Evolutionary conservation across 1,140 invertebrate species (phyloP).

Genomic region (Helicoverpa armigera): DNA sequence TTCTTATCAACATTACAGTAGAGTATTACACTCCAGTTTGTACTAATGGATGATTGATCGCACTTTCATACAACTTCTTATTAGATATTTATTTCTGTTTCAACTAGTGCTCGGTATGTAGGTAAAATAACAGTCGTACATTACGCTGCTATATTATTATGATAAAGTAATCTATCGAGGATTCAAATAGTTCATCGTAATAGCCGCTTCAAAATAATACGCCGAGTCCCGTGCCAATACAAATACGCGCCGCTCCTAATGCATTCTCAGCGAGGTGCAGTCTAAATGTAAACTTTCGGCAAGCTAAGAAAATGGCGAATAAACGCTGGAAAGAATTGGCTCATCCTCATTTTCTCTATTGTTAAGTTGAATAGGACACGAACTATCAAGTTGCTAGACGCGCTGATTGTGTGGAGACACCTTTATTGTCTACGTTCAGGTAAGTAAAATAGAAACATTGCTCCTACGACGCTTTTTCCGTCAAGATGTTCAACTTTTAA

Average conservation of each 20-base stretch:
- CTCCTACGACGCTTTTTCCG: conserved; percentile 76
- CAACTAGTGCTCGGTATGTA: conserved; percentile 33
- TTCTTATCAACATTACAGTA: conserved; percentile 36
- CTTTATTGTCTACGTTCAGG: conserved; percentile 83
- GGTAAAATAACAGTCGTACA: conserved; percentile 50
- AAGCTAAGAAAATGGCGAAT: conserved; percentile 78
- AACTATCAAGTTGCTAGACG: conserved; percentile 83
- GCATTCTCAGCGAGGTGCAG: conserved; percentile 67
- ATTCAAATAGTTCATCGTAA: conserved; percentile 74
- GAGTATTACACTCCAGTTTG: conserved; percentile 30
- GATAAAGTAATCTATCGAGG: conserved; percentile 50
- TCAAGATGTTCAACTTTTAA: conserved; percentile 81
- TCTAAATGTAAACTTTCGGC: conserved; percentile 82
- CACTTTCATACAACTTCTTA: conserved; percentile 31
- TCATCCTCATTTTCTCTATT: conserved; percentile 85
- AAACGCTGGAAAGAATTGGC: conserved; percentile 84
- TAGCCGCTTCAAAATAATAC: conserved; percentile 67
- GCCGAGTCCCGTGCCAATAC: conserved; percentile 71
- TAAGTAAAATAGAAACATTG: conserved; percentile 83
- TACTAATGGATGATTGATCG: conserved; percentile 41
- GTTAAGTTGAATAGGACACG: conserved; percentile 83
- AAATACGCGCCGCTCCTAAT: conserved; percentile 81
- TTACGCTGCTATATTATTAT: conserved; percentile 44
- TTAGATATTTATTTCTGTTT: conserved; percentile 46
- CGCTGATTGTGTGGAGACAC: conserved; percentile 84